These are phyloP conservation scores for Cavia aperea DNA, from an alignment of 2,113 vertebrate genomes.

Conservation along the genomic window DNA sequence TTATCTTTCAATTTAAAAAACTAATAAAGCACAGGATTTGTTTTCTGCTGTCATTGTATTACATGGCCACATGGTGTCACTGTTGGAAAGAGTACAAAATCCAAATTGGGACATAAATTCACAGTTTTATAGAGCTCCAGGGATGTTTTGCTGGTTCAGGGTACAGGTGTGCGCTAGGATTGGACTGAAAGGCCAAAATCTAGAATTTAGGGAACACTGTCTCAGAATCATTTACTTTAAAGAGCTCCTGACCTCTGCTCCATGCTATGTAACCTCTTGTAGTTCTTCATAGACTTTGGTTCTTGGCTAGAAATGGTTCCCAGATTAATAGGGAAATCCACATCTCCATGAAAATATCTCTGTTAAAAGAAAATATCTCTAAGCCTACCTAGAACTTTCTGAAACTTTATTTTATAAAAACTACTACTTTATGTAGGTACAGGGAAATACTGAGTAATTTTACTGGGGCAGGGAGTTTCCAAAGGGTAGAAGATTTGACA, in stretches of 20 bases:
- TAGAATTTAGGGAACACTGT: not conserved
- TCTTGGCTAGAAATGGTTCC: not conserved
- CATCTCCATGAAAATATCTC: not conserved
- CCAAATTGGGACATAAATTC: not conserved
- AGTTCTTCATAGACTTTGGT: not conserved
- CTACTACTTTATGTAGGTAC: not conserved
- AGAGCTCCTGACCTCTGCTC: not conserved
- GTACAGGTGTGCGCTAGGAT: not conserved
- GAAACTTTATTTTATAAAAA: not conserved
- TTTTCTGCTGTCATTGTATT: not conserved
- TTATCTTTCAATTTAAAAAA: not conserved
- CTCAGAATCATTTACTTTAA: not conserved
- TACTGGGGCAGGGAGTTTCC: not conserved
- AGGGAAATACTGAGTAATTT: not conserved
- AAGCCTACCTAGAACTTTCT: not conserved
- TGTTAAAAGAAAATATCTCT: constrained; percentile 22
- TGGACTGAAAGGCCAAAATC: constrained; percentile 17
- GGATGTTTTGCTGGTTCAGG: not conserved
- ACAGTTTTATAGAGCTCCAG: not conserved
- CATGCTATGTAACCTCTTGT: not conserved
- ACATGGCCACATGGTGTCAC: not conserved
- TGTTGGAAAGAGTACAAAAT: not conserved
- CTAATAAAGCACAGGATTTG: not conserved
- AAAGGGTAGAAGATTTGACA: not conserved
- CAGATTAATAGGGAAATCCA: constrained; percentile 9